phyloP scores from a whole-genome alignment of 2,113 vertebrate species.

The Halichoerus grypus region DNA sequence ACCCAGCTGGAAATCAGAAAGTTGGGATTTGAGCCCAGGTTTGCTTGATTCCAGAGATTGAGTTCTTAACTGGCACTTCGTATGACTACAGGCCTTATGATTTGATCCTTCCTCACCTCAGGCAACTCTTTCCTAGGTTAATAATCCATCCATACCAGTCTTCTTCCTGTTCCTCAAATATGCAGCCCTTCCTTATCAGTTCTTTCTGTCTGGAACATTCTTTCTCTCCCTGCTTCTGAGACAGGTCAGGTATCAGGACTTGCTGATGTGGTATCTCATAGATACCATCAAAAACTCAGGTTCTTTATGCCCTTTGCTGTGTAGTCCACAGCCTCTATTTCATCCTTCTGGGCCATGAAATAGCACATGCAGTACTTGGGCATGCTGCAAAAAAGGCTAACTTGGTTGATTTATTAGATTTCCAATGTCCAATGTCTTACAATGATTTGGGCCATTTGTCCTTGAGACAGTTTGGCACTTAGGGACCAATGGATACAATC shows the following conservation, averaged over 20 bases:
- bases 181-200: background rate
- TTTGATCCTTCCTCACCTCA: background rate
- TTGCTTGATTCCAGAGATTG: background rate
- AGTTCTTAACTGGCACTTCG: background rate
- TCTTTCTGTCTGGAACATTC: background rate
- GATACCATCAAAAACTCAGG: background rate
- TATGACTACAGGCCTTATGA: background rate
- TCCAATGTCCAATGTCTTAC: constrained; percentile 92
- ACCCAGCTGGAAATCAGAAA: background rate
- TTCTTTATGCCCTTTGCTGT: background rate
- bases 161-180: background rate
- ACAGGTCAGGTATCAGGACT: background rate
- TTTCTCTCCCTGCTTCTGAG: background rate
- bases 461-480: constrained; percentile 92
- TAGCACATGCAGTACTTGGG: constrained; percentile 91
- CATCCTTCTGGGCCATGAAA: constrained; percentile 90
- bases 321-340: background rate
- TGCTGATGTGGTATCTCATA: background rate
- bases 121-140: background rate
- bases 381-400: constrained; percentile 93
- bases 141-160: background rate
- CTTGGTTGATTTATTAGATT: constrained; percentile 92
- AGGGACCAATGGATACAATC: constrained; percentile 92
- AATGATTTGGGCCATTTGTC: constrained; percentile 94
- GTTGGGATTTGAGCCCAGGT: background rate